Evolutionary conservation across 2,113 vertebrate species (phyloP).

Genomic region (Myocastor coypus): DNA sequence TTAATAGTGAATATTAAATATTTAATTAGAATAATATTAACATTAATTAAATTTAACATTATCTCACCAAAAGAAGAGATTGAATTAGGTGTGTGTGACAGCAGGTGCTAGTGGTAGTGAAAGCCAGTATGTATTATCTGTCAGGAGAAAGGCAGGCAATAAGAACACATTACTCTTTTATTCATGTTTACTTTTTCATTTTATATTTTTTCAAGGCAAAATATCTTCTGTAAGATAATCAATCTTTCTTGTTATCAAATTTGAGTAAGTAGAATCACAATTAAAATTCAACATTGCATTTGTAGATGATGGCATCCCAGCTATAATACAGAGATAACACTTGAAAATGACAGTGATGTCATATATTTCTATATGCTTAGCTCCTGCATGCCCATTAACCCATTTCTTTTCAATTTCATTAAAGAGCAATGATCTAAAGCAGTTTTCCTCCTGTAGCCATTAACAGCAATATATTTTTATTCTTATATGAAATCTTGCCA

Average conservation of each 20-base stretch:
- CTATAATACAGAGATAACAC: neutral
- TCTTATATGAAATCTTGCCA: neutral
- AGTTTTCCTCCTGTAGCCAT: neutral
- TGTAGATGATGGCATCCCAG: neutral
- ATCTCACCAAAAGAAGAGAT: neutral
- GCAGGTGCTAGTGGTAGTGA: neutral
- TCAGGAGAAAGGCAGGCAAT: neutral
- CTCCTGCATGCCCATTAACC: neutral
- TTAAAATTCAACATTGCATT: neutral
- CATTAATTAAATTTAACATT: neutral
- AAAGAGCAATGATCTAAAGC: neutral
- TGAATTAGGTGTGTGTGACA: neutral
- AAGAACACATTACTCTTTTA: neutral
- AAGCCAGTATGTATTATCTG: neutral
- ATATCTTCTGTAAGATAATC: neutral
- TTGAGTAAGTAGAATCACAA: neutral
- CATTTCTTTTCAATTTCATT: neutral
- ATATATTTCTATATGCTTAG: neutral
- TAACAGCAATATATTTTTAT: neutral
- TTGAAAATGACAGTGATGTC: neutral
- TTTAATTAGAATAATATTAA: neutral
- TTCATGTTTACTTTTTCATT: neutral
- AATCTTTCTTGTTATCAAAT: neutral
- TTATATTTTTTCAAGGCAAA: neutral
- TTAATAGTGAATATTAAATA: neutral